Conservation (phyloP, 2,113 vertebrate genomes). For the Gopherus evgoodei region DNA sequence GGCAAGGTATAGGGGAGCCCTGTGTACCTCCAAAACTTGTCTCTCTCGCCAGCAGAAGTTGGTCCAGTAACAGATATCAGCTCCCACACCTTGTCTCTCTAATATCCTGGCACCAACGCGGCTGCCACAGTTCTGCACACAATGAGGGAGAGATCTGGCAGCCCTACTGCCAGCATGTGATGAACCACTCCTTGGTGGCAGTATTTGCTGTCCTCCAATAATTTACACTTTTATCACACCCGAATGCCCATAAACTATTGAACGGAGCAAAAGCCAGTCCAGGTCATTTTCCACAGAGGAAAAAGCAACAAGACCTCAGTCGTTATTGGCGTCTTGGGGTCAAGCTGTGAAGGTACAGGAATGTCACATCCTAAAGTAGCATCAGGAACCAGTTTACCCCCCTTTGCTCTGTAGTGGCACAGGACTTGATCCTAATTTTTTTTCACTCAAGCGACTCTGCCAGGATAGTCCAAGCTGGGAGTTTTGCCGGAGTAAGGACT, state of each 20-base stretch:
- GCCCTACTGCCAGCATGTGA: too few relatives aligned
- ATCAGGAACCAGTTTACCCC: neutral
- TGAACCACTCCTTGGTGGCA: neutral
- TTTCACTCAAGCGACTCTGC: neutral
- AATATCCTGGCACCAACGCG: neutral
- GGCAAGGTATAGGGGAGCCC: neutral
- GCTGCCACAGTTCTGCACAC: neutral
- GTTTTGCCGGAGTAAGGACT: neutral
- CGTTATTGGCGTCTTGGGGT: too few relatives aligned
- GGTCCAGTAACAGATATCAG: neutral
- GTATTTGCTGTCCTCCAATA: neutral
- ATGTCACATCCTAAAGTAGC: neutral
- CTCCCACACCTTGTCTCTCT: neutral
- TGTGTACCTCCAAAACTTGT: neutral
- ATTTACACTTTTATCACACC: neutral
- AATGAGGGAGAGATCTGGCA: neutral
- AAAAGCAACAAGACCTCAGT: neutral
- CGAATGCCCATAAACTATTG: neutral
- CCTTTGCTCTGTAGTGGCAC: neutral
- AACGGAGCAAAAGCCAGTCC: neutral
- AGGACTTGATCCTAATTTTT: neutral
- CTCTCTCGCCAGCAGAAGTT: neutral
- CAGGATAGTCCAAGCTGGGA: too few relatives aligned
- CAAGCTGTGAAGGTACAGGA: neutral
- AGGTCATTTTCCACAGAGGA: neutral